phyloP scores from a whole-genome alignment of 1,140 invertebrate species.

The Drosophila ercepeae region DNA sequence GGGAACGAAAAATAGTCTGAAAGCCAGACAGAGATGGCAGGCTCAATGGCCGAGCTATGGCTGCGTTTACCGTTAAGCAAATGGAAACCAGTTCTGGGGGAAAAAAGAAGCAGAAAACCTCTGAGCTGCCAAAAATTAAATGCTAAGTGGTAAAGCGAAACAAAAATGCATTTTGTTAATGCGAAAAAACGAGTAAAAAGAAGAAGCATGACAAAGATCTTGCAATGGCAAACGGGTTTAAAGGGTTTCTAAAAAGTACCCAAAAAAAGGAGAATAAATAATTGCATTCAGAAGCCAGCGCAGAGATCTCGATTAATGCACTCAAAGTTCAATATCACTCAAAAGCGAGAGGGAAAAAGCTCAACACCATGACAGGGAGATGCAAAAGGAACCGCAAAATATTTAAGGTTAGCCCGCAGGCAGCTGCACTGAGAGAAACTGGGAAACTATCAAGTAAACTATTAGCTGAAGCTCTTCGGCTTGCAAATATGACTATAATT shows the following conservation, averaged over 20 bases:
- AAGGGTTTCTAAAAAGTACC: conserved; percentile 14
- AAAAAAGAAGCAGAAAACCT: conserved; percentile 12
- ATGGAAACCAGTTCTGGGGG: conserved; percentile 60
- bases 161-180: conserved; percentile 30
- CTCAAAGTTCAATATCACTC: conserved; percentile 18
- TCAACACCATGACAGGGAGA: conserved; percentile 16
- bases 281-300: conserved; percentile 32
- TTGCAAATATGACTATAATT: background rate
- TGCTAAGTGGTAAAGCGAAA: conserved; percentile 46
- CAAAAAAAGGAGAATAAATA: background rate
- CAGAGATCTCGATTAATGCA: conserved; percentile 1
- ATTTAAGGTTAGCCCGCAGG: conserved; percentile 41
- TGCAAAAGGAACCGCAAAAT: conserved; percentile 54
- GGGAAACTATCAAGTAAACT: no score
- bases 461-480: no score
- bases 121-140: conserved; percentile 46
- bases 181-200: background rate
- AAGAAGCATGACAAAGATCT: conserved; percentile 22
- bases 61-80: conserved; percentile 27
- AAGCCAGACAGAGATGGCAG: conserved; percentile 15
- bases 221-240: conserved; percentile 41
- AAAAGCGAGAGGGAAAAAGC: background rate
- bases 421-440: background rate
- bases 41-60: conserved; percentile 36
- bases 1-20: conserved; percentile 39